phyloP scores from a whole-genome alignment of 1,140 invertebrate genomes.

The Drosophila ambigua region DNA sequence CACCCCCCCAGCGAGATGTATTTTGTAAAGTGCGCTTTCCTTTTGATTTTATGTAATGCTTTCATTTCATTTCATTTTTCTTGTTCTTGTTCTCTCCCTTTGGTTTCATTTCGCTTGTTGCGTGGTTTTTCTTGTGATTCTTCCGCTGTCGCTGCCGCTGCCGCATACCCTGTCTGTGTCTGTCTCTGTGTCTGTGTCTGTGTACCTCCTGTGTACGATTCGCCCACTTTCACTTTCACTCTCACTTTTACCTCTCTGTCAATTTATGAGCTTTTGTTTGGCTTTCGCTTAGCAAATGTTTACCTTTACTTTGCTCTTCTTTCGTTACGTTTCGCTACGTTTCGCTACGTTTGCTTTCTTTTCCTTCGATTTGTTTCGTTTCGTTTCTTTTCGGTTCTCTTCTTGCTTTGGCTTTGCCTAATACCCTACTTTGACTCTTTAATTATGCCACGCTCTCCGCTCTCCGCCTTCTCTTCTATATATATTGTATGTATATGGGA shows the following conservation, averaged over 20 bases:
- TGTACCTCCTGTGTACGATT: constrained; percentile 54
- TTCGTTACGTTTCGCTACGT: constrained; percentile 32
- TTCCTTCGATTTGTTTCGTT: constrained; percentile 9
- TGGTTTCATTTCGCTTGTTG: constrained; percentile 46
- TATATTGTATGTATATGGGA: constrained; percentile 32
- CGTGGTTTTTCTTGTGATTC: constrained; percentile 55
- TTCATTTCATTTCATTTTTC: constrained; percentile 39
- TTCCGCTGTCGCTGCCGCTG: constrained; percentile 35
- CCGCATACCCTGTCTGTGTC: neutral
- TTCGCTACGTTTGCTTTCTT: constrained; percentile 10
- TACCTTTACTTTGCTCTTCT: constrained; percentile 55
- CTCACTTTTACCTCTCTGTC: constrained; percentile 39
- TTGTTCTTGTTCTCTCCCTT: constrained; percentile 33
- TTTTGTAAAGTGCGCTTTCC: constrained; percentile 67
- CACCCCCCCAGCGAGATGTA: constrained; percentile 39
- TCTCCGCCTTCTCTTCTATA: constrained; percentile 7
- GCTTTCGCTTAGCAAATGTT: constrained; percentile 80
- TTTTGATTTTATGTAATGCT: constrained; percentile 20
- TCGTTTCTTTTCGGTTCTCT: constrained; percentile 12
- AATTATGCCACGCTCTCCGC: constrained; percentile 37
- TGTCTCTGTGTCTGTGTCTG: too few species aligned
- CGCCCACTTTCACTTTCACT: constrained; percentile 26
- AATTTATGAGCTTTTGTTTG: constrained; percentile 81
- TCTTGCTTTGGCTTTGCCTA: constrained; percentile 55
- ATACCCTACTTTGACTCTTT: constrained; percentile 52